Conservation (phyloP, 2,113 vertebrate species). For the Falcunculus frontatus region DNA sequence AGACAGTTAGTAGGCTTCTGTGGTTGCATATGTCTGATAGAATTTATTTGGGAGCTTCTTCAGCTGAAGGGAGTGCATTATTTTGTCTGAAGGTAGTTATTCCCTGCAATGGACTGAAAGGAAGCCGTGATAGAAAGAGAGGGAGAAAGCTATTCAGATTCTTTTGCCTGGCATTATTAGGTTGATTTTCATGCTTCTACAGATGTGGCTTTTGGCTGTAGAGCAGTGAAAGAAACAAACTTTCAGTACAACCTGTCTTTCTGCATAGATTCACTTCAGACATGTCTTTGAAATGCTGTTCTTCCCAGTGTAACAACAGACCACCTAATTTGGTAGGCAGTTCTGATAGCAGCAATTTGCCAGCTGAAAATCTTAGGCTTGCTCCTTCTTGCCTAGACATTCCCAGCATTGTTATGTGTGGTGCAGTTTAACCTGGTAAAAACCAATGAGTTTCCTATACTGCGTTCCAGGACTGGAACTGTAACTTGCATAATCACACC, state of each 20-base stretch:
- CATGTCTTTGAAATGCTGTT: not conserved
- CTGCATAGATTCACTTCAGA: not conserved
- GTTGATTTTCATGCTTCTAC: constrained; percentile 20
- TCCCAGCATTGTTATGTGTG: not conserved
- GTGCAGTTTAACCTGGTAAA: not conserved
- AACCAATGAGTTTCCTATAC: not conserved
- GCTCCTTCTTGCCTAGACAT: not conserved
- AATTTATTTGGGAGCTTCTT: constrained; percentile 22
- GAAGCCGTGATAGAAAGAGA: not conserved
- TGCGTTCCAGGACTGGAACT: not conserved
- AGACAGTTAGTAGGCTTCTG: not conserved
- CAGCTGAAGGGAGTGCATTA: not conserved
- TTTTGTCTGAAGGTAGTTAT: constrained; percentile 22
- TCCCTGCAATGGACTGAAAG: not conserved
- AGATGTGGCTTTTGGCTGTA: constrained; percentile 16
- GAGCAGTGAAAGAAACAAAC: not conserved
- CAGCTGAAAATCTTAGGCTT: not conserved
- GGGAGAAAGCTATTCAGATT: not conserved
- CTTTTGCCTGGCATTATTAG: not conserved
- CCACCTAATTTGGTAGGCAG: not conserved
- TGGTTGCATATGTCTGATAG: not conserved
- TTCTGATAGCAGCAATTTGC: not conserved
- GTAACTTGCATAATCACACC: not conserved
- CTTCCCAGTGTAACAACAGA: not conserved
- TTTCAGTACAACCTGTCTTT: not conserved